Percentiles rank a stretch among this genome's conserved stretches.
phyloP scores from a whole-genome alignment of 92 coral and sea anemone genomes.

The Heteractis magnifica region DNA sequence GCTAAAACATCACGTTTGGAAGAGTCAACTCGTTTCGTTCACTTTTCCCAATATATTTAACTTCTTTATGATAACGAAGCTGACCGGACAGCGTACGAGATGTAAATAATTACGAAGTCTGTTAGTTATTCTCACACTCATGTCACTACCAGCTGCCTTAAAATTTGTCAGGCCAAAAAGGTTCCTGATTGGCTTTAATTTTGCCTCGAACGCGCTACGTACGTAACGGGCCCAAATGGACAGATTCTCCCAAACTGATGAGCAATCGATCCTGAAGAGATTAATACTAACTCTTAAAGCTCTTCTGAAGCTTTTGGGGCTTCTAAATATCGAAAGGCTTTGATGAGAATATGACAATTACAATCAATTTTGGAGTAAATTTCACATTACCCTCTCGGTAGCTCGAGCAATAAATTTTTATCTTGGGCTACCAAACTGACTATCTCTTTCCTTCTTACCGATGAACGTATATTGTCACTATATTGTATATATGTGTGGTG shows the following conservation, averaged over 20 bases:
- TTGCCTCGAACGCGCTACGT: background rate
- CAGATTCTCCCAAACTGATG: background rate
- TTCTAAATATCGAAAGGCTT: no score
- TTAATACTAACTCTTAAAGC: no score
- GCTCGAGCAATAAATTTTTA: no score
- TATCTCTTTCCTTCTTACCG: no score
- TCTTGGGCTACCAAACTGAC: no score
- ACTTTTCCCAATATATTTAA: background rate
- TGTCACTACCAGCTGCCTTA: slow-evolving; percentile 8
- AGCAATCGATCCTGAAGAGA: background rate
- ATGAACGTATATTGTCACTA: no score
- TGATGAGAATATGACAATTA: background rate
- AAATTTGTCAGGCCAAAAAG: background rate
- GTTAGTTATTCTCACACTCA: slow-evolving; percentile 22
- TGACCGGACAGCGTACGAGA: slow-evolving; percentile 7
- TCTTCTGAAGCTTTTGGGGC: no score
- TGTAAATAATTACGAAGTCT: slow-evolving; percentile 21
- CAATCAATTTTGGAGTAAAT: background rate
- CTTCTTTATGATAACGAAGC: slow-evolving; percentile 4
- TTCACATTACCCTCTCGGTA: background rate
- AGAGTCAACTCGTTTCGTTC: background rate
- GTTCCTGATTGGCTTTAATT: background rate
- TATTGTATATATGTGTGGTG: no score
- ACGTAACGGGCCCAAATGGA: background rate
- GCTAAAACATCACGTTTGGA: background rate